Evolutionary conservation across 2,888 invertebrate genomes (phyloP), one percentile per base, ranked within the genome.

Genomic region (Poecilobothrus nobilitatus): DNA sequence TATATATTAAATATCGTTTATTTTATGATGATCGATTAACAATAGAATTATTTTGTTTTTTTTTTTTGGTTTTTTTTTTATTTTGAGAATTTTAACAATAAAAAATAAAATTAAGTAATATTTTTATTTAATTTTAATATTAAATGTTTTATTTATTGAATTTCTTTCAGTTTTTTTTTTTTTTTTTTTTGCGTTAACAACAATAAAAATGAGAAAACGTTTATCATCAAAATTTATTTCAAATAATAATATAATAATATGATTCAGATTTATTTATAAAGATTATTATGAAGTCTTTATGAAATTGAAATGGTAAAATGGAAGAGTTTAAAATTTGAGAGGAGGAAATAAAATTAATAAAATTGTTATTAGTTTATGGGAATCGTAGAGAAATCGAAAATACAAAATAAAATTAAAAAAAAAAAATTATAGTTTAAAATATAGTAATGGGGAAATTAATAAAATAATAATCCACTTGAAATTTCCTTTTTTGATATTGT

Each of bases 1-100:
- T 53, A 4, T 27, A 53, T 53, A 53, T 18, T 53, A 53, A 53
- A 53, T 53, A 53, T 53, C 53, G n/a, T 53, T 53, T 53, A 53
- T 53, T 53, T 53, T 53, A 53, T 53, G 53, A n/a, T 53, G 53
- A 53, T 53, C 15, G 53, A 53, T 53, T 53, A 15, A 53, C 53
- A 53, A 53, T 53, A 53, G 53, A 53, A 41, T 15, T 12, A 41
- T 41, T 12, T 41, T 2, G 2, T 37, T 37, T 37, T 37, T 37
- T 10, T 37, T 37, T 37, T 53, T 18, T 53, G 7, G 1, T 53
- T 2, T 53, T 18, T n/a, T 18, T 12, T n/a, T 53, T 2, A 2
- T 53, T 53, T 53, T 53, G 18, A 18, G n/a, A 12, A 18, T 18
- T 12, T 53, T 53, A 27, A 27, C 27, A 27, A 27, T 27, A 27